Conservation (phyloP, 2,797 vertebrate species). For the Rhadinocentrus ornatus region DNA sequence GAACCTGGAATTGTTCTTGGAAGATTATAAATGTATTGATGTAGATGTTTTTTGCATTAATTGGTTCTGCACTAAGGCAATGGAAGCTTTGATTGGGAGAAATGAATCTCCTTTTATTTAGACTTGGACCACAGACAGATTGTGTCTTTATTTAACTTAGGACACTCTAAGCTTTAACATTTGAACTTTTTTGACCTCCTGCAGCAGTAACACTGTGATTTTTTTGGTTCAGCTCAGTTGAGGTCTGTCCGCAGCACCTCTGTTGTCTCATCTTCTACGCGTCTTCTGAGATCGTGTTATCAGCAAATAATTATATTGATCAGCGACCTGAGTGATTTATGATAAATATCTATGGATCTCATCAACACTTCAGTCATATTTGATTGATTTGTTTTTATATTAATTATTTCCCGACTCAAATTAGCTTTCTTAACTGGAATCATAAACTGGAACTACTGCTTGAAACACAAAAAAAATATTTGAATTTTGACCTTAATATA, state of each 20-base stretch:
- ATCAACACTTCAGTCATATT: neutral
- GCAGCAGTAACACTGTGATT: neutral
- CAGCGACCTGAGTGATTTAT: constrained; percentile 2
- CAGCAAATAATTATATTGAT: neutral
- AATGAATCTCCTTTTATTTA: neutral
- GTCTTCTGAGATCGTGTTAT: constrained; percentile 23
- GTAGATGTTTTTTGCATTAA: neutral
- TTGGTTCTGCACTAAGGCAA: neutral
- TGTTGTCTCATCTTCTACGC: constrained; percentile 1
- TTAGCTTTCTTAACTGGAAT: constrained; percentile 2
- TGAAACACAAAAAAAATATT: neutral
- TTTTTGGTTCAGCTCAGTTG: neutral
- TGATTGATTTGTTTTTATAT: neutral
- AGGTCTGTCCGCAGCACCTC: neutral
- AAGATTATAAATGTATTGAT: too few relatives aligned
- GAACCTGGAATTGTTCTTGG: neutral
- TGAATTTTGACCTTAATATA: too few relatives aligned
- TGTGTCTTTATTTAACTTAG: neutral
- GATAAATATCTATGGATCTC: neutral
- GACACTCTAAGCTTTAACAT: neutral
- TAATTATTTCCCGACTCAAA: neutral
- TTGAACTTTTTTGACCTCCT: constrained; percentile 2
- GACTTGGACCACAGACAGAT: neutral
- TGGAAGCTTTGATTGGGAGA: too few relatives aligned
- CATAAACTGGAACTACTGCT: too few relatives aligned